Base-by-base conservation (phyloP, 2,113 vertebrate genomes). In the Laticauda laticaudata region DNA sequence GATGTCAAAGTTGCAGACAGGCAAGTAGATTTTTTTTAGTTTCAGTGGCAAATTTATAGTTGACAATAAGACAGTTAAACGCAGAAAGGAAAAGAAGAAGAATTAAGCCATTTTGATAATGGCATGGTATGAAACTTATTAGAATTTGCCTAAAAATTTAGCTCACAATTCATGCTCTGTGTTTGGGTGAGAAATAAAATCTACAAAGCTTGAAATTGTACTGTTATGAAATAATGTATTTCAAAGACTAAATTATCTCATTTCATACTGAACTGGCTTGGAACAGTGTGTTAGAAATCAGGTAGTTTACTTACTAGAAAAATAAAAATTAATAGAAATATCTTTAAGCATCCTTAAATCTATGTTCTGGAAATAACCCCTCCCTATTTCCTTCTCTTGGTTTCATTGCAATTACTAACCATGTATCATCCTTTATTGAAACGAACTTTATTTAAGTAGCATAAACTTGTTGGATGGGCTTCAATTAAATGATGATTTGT, bases 401-500 rank as follows among this genome's bases (percentile, higher is more conserved):
- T 94, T 97, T 97, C 95, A 95, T 97, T 89, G 5, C 96, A 93
- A 96, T 96, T 97, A 97, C 93, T 95, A 96, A 89, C 95, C 94
- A 90, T 97, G 96, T 97, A 96, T 97, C 97, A 97, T 97, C 97
- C 97, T 98, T 98, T 98, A 98, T 97, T 97, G 97, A 97, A 98
- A 97, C 97, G 95, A 98, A 98, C 98, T 98, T 98, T 98, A 97
- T 98, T 98, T 98, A 98, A 98, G 97, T 98, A 97, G 97, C 98
- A 98, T 98, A 98, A 98, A 98, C 97, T 98, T 98, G 97, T 98
- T 98, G 97, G 97, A 98, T 98, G 97, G 97, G 97, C 97, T 98
- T 98, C 97, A 98, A 98, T 98, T 98, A 98, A 98, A 98, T 98
- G 97, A 98, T 98, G 98, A 98, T 98, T 98, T 98, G 98, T 98